Evolutionary conservation across 2,888 invertebrate species (phyloP), one percentile per base, ranked within the genome.

Genomic region (Encarsia formosa): DNA sequence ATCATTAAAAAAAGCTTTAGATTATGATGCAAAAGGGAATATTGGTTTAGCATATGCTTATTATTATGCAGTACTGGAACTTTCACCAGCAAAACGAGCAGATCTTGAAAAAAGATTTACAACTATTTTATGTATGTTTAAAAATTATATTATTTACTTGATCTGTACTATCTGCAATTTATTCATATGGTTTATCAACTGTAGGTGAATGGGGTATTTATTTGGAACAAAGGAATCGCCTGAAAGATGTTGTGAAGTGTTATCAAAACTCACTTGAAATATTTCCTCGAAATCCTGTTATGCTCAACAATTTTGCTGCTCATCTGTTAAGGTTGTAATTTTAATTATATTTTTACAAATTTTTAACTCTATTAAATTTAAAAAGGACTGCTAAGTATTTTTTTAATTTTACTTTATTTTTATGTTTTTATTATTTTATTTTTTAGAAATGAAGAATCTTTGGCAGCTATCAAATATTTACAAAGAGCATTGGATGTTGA

Each of bases 381-480:
- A n/a, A n/a, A n/a, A 26, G 5, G 19, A 15, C 2, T 40, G 13
- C 22, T 22, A 38, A 35, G 3, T 15, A 39, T 22, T 8, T 5
- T 16, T n/a, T 15, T 11, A 29, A 22, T 29, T 19, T 43, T 34
- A 23, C 3, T 15, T 42, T n/a, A 19, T n/a, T n/a, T n/a, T n/a
- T n/a, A n/a, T n/a, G n/a, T n/a, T n/a, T n/a, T n/a, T n/a, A n/a
- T n/a, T n/a, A n/a, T n/a, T n/a, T n/a, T 18, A 37, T 49, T 20
- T 69, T 78, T 66, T 65, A 82, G 82, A 64, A 78, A 76, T 56
- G 79, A 79, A 8, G 79, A 77, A 64, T 75, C 78, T 32, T 73
- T 75, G 52, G 80, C 81, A 67, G 81, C 85, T 9, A 79, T 78
- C 65, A 63, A 69, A 24, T 81, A 82, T 61, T 83, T 84, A 56